Evolutionary conservation across 1,140 invertebrate species (phyloP).

Genomic region (Pseudomyrmex pallidus): DNA sequence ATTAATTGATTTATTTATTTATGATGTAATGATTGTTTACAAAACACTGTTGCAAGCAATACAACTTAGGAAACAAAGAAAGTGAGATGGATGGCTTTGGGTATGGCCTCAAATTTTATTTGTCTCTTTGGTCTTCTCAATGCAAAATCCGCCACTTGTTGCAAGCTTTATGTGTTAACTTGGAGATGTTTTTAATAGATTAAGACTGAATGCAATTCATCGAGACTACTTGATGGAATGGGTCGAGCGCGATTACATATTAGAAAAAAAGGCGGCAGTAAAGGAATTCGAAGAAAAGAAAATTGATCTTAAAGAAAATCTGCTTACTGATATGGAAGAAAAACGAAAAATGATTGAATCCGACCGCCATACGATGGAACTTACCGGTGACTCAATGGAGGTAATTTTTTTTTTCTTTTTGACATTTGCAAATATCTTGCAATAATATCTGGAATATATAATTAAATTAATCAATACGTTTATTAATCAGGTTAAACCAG

Average conservation of each 20-base stretch:
- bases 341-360: slow-evolving; percentile 95
- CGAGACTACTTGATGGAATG: slow-evolving; percentile 93
- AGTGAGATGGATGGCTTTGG: too few relatives aligned
- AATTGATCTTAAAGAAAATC: slow-evolving; percentile 94
- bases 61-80: neutral
- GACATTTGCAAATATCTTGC: neutral
- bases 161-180: too few relatives aligned
- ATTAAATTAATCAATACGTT: too few relatives aligned
- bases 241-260: slow-evolving; percentile 94
- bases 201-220: slow-evolving; percentile 93
- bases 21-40: slow-evolving; percentile 21
- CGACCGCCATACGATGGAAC: slow-evolving; percentile 94
- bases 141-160: too few relatives aligned
- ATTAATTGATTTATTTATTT: neutral
- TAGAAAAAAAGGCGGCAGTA: slow-evolving; percentile 94
- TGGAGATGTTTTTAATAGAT: slow-evolving; percentile 75
- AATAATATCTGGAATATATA: too few relatives aligned
- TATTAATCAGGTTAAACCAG: slow-evolving; percentile 87
- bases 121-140: too few relatives aligned
- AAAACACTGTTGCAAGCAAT: neutral
- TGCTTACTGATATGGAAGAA: slow-evolving; percentile 96
- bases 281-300: slow-evolving; percentile 99
- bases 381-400: slow-evolving; percentile 95
- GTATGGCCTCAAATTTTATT: too few relatives aligned
- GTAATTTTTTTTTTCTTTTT: slow-evolving; percentile 79